Evolutionary conservation across 2,888 invertebrate species (phyloP).

Genomic region (Eremobia ochroleuca): DNA sequence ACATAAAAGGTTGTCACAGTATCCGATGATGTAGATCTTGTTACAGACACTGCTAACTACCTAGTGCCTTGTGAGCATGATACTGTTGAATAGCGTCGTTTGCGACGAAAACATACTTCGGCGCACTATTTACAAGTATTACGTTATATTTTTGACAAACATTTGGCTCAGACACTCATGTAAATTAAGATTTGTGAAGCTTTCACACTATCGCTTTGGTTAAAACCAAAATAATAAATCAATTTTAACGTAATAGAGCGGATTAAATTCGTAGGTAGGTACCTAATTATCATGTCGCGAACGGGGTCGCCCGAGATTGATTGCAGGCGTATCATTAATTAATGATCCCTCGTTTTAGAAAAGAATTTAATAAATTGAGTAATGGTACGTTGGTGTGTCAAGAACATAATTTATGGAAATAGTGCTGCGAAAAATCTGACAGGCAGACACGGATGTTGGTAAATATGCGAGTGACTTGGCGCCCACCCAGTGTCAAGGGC

Average conservation of each 20-base stretch:
- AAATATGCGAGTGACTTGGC: slow-evolving; percentile 77
- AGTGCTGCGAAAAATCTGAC: slow-evolving; percentile 46
- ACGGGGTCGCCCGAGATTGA: slow-evolving; percentile 44
- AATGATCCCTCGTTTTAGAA: slow-evolving; percentile 44
- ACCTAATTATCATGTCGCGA: slow-evolving; percentile 40
- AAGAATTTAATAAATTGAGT: slow-evolving; percentile 34
- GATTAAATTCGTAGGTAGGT: slow-evolving; percentile 21
- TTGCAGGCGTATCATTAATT: slow-evolving; percentile 31
- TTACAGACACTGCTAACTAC: slow-evolving; percentile 59
- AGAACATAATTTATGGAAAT: slow-evolving; percentile 42
- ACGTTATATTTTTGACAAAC: slow-evolving; percentile 32
- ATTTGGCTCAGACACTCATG: slow-evolving; percentile 33
- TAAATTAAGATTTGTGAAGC: slow-evolving; percentile 22
- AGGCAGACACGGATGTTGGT: slow-evolving; percentile 72
- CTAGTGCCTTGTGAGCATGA: slow-evolving; percentile 23
- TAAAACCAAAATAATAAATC: slow-evolving; percentile 10
- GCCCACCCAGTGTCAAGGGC: slow-evolving; percentile 85
- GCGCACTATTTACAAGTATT: slow-evolving; percentile 28
- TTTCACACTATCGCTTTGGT: slow-evolving; percentile 1
- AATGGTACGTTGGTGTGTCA: slow-evolving; percentile 34
- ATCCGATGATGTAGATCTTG: slow-evolving; percentile 67
- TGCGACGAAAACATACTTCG: slow-evolving; percentile 34
- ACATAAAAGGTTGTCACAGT: slow-evolving; percentile 68
- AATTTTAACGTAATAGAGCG: slow-evolving; percentile 12
- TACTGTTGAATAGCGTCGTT: slow-evolving; percentile 24